Evolutionary conservation across 2,113 vertebrate genomes (phyloP).

Genomic region (Lipotes vexillifer): DNA sequence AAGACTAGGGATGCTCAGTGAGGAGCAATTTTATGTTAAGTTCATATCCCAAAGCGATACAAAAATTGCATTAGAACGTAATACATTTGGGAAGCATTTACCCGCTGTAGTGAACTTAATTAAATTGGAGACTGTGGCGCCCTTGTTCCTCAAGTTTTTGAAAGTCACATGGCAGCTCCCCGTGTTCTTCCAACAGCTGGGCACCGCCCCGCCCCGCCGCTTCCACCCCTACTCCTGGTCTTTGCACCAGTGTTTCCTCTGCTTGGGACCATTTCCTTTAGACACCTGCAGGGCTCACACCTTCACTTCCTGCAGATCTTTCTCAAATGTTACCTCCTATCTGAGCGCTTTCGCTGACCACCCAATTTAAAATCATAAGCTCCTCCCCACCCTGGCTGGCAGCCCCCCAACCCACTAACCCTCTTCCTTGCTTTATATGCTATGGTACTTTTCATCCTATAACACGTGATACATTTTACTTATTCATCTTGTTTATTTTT

Average conservation of each 20-base stretch:
- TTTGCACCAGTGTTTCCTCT: neutral
- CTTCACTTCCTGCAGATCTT: neutral
- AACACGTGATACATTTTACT: neutral
- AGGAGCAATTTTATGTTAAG: neutral
- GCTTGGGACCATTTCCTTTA: neutral
- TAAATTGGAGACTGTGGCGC: neutral
- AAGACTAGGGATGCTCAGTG: neutral
- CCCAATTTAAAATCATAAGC: neutral
- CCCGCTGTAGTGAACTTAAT: neutral
- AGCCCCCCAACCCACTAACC: no score
- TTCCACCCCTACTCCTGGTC: neutral
- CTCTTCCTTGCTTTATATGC: neutral
- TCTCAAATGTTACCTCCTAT: accelerated
- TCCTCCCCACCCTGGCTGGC: no score
- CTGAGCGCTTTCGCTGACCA: neutral
- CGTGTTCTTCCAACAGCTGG: accelerated
- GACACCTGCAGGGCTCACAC: neutral
- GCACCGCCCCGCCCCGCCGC: accelerated
- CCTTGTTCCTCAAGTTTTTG: neutral
- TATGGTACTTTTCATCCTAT: no score
- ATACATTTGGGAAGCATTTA: neutral
- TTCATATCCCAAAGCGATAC: neutral
- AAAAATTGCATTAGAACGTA: neutral
- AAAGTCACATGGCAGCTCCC: neutral
- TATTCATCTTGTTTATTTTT: neutral